A percentile compares a stretch with the other conserved stretches of the same genome.
Evolutionary conservation across 2,113 vertebrate genomes (phyloP).

Genomic region (Odontophorus gujanensis): DNA sequence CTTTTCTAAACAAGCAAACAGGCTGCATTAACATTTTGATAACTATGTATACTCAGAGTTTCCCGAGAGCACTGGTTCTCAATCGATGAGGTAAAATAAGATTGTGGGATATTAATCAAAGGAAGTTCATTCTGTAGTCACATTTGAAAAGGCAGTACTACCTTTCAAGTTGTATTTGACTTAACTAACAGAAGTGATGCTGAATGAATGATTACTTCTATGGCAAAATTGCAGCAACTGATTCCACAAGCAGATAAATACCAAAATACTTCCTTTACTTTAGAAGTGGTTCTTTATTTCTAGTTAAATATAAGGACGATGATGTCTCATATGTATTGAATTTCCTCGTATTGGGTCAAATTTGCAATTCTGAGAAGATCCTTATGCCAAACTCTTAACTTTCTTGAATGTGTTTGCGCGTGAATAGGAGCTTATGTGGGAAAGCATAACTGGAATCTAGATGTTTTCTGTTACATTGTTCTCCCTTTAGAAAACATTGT

Average conservation of each 20-base stretch:
- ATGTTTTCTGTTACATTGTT: background rate
- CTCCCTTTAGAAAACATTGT: background rate
- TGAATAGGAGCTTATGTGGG: background rate
- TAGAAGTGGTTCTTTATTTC: background rate
- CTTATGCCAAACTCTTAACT: background rate
- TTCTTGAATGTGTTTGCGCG: background rate
- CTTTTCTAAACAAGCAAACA: background rate
- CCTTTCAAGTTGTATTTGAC: background rate
- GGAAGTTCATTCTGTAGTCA: background rate
- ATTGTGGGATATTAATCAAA: background rate
- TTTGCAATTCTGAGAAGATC: background rate
- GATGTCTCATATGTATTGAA: background rate
- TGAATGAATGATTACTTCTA: background rate
- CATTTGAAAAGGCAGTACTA: too few species aligned
- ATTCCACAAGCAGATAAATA: background rate
- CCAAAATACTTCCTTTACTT: background rate
- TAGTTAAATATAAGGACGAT: background rate
- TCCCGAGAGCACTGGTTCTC: background rate
- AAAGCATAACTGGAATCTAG: background rate
- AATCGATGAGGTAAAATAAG: background rate
- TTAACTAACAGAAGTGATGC: background rate
- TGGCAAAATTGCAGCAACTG: background rate
- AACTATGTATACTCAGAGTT: background rate
- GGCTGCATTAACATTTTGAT: background rate
- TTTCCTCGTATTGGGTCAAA: background rate